phyloP scores from a whole-genome alignment of 2,113 vertebrate genomes.

The Oenanthe melanoleuca region DNA sequence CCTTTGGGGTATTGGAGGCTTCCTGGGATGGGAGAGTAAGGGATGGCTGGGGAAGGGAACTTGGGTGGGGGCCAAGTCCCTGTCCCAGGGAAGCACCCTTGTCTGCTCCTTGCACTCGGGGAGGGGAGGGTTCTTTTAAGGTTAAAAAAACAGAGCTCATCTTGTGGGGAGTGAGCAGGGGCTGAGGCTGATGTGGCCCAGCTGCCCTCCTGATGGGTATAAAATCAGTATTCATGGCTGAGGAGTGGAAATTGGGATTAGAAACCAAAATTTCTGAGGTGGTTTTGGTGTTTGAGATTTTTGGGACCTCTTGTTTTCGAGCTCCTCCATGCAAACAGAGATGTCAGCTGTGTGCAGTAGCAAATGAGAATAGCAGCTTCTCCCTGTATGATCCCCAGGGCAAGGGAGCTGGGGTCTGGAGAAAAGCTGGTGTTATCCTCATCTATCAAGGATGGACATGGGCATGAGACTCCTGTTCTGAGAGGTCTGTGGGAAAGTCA shows the following conservation, averaged over 20 bases:
- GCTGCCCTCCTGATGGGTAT: not conserved
- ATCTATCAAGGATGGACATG: no score
- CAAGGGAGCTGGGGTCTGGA: not conserved
- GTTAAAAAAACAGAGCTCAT: not conserved
- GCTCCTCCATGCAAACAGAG: not conserved
- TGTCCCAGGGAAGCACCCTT: not conserved
- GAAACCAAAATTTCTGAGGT: not conserved
- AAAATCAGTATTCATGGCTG: not conserved
- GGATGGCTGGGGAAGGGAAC: not conserved
- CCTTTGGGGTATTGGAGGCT: conserved; percentile 2
- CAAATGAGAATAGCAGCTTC: not conserved
- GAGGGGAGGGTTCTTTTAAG: not conserved
- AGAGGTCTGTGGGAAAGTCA: not conserved
- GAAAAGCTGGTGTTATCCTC: not conserved
- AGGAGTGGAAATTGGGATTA: not conserved
- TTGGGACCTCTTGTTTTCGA: not conserved
- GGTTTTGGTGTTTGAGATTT: not conserved
- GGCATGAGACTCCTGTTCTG: not conserved
- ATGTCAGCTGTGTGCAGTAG: not conserved
- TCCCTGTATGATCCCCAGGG: not conserved
- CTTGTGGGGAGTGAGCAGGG: not conserved
- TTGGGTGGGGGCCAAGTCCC: not conserved
- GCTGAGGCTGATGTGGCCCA: not conserved
- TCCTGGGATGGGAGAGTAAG: fast-evolving
- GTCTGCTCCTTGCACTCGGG: not conserved